A percentile compares a stretch with the other conserved stretches of the same genome.
Conservation (phyloP, 1,140 invertebrate genomes). For the Nasonia giraulti region DNA sequence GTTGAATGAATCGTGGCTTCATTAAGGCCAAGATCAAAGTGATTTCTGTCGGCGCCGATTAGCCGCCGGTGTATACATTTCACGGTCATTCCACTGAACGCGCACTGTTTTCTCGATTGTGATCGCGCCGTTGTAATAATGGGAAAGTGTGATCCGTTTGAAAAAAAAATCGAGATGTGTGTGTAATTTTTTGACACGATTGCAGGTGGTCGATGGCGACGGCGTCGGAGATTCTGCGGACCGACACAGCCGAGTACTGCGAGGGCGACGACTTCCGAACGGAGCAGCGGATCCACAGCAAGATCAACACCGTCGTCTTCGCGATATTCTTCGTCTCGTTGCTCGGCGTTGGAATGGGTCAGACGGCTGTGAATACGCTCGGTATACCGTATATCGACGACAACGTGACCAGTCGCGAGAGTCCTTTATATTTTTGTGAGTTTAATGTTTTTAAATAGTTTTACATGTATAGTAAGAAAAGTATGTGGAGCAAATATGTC, state of each 20-base stretch:
- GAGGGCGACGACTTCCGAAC: conserved; percentile 75
- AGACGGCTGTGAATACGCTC: conserved; percentile 94
- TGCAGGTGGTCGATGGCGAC: conserved; percentile 62
- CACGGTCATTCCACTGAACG: conserved; percentile 34
- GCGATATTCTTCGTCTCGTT: conserved; percentile 91
- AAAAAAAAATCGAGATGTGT: too few relatives aligned
- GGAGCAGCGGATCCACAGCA: conserved; percentile 81
- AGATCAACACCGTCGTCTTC: conserved; percentile 85
- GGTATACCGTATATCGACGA: conserved; percentile 96
- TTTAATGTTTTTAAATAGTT: conserved; percentile 37
- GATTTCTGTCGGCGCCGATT: conserved; percentile 27
- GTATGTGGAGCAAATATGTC: too few relatives aligned
- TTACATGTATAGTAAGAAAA: too few relatives aligned
- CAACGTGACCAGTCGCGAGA: conserved; percentile 92
- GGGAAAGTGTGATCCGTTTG: too few relatives aligned
- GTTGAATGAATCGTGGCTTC: background rate
- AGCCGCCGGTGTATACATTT: conserved; percentile 22
- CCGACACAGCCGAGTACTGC: conserved; percentile 71
- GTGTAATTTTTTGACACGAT: background rate
- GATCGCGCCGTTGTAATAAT: too few relatives aligned
- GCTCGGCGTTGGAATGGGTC: conserved; percentile 92
- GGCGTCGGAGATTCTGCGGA: conserved; percentile 51
- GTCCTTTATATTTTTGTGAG: conserved; percentile 94
- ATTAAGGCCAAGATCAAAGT: conserved; percentile 43
- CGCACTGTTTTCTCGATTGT: too few relatives aligned